Conservation (phyloP, 2,888 invertebrate species). For the Prosopocoilus inquinatus region DNA sequence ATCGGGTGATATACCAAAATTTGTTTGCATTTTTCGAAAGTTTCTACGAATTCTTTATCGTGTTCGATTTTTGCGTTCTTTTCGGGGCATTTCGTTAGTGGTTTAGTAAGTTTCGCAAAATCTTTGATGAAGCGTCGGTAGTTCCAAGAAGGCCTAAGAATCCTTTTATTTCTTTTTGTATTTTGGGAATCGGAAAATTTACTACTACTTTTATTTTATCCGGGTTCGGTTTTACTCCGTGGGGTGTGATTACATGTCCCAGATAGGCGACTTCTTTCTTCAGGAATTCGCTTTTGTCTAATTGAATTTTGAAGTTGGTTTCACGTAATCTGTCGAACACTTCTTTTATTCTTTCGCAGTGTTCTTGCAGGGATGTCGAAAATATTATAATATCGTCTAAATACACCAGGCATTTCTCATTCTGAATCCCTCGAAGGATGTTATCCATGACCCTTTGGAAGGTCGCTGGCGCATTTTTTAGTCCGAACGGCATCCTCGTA, state of each 20-base stretch:
- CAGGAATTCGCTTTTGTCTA: slow-evolving; percentile 19
- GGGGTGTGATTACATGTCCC: slow-evolving; percentile 15
- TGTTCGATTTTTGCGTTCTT: too few species aligned
- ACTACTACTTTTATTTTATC: slow-evolving; percentile 7
- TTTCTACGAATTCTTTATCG: too few species aligned
- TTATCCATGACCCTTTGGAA: too few species aligned
- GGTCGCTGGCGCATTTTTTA: not conserved
- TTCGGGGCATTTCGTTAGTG: slow-evolving; percentile 3
- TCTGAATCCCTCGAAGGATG: too few species aligned
- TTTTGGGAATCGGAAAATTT: slow-evolving; percentile 14
- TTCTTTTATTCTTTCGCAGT: slow-evolving; percentile 18
- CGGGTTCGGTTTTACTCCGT: slow-evolving; percentile 18
- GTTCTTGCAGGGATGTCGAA: slow-evolving; percentile 24
- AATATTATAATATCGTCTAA: slow-evolving; percentile 35
- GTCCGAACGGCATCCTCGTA: too few species aligned
- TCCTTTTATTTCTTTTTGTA: slow-evolving; percentile 9
- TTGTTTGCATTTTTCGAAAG: not conserved
- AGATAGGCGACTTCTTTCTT: slow-evolving; percentile 9
- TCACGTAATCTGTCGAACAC: slow-evolving; percentile 23
- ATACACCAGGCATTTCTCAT: too few species aligned
- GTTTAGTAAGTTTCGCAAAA: slow-evolving; percentile 11
- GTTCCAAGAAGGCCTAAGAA: slow-evolving; percentile 9
- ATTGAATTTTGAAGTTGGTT: slow-evolving; percentile 24
- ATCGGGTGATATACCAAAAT: slow-evolving; percentile 9
- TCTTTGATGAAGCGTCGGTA: too few species aligned